A percentile compares a stretch with the other conserved stretches of the same genome.
Evolutionary conservation across 2,797 vertebrate genomes (phyloP).

Genomic region (Setipinna tenuifilis): DNA sequence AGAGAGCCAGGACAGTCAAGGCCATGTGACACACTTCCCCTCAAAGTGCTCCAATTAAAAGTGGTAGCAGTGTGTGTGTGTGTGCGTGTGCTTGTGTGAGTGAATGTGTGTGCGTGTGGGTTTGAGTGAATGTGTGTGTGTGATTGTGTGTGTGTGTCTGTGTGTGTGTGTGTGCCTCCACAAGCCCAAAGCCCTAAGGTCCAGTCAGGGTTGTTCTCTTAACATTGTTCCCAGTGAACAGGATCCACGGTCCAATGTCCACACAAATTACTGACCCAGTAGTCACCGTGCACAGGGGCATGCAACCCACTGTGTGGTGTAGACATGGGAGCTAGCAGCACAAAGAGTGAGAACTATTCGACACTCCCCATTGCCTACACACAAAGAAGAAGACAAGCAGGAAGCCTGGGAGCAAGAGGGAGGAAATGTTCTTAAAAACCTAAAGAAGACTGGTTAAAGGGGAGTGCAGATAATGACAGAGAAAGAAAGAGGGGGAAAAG

Average conservation of each 20-base stretch:
- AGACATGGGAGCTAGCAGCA: neutral
- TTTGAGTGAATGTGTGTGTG: no score
- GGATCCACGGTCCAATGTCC: neutral
- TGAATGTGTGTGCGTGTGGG: no score
- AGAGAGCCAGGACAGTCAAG: neutral
- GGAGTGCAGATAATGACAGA: conserved; percentile 15
- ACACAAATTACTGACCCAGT: neutral
- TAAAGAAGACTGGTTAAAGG: neutral
- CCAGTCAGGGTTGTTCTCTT: neutral
- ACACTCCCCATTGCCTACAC: neutral
- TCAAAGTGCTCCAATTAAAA: neutral
- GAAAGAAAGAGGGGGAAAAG: conserved; percentile 2
- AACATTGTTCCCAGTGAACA: neutral
- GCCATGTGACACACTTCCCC: neutral
- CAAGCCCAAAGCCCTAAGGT: neutral
- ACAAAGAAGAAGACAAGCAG: conserved; percentile 44
- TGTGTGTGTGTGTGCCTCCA: neutral
- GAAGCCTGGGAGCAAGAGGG: neutral
- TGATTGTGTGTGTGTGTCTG: no score
- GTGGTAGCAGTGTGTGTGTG: neutral
- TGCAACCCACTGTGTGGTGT: neutral
- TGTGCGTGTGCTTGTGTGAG: no score
- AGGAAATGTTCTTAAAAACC: neutral
- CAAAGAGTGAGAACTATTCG: neutral
- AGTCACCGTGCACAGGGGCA: neutral